A percentile compares a stretch with the other conserved stretches of the same genome.
Conservation (phyloP, 2,113 vertebrate species). For the Tretioscincus oriximinensis region DNA sequence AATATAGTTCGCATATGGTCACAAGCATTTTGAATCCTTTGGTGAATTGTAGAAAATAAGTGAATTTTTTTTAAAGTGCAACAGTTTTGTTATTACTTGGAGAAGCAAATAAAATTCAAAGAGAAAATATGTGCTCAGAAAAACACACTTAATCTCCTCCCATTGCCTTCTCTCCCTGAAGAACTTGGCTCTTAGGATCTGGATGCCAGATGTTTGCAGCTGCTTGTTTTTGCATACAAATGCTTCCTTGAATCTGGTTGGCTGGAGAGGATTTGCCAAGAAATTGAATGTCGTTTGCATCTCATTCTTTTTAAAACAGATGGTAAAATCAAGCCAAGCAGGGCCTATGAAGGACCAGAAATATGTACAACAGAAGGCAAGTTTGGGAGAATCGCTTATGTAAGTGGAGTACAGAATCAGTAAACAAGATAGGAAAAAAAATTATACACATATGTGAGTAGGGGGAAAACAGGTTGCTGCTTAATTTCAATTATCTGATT, state of each 20-base stretch:
- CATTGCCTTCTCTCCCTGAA: background rate
- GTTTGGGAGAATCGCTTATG: background rate
- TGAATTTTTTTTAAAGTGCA: background rate
- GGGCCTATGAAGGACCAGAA: background rate
- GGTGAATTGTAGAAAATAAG: background rate
- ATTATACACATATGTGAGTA: background rate
- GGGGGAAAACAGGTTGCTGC: background rate
- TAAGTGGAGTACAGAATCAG: background rate
- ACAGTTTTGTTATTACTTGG: background rate
- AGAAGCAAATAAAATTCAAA: background rate
- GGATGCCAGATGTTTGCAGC: slow-evolving; percentile 22
- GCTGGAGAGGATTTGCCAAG: background rate
- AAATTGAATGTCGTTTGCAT: slow-evolving; percentile 1
- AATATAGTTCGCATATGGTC: background rate
- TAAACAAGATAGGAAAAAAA: background rate
- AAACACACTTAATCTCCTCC: background rate
- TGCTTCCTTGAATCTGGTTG: background rate
- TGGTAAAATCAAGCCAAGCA: slow-evolving; percentile 19
- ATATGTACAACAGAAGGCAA: background rate
- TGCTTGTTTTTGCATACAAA: background rate
- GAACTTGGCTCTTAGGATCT: background rate
- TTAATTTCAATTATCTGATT: background rate
- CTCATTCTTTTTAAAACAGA: slow-evolving; percentile 1
- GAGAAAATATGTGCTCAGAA: background rate
- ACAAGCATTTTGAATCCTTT: background rate